Conservation (phyloP, 2,797 vertebrate genomes). For the Gymnocypris eckloni region DNA sequence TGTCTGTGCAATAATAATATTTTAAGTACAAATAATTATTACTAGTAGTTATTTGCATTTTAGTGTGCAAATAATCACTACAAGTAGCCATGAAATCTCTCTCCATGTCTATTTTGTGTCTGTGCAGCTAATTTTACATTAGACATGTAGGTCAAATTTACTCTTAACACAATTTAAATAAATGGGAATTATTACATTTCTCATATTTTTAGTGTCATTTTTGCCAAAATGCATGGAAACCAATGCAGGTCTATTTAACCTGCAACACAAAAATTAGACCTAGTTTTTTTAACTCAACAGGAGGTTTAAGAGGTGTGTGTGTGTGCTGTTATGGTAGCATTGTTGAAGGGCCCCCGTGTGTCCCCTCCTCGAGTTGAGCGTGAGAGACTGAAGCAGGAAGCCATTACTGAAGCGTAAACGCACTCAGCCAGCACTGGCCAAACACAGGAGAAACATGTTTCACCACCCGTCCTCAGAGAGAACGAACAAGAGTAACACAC, state of each 20-base stretch:
- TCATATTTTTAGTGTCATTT: not conserved
- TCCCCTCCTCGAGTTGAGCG: constrained; percentile 62
- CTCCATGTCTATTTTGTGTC: not conserved
- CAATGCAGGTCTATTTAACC: not conserved
- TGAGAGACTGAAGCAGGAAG: constrained; percentile 76
- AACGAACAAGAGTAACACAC: constrained; percentile 52
- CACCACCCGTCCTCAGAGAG: constrained; percentile 49
- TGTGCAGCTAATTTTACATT: not conserved
- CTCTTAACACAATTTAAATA: not conserved
- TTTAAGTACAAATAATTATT: not conserved
- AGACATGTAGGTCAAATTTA: not conserved
- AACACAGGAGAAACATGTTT: constrained; percentile 75
- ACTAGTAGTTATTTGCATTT: not conserved
- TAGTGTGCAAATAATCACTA: not conserved
- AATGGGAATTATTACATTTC: not conserved
- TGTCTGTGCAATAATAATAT: not conserved
- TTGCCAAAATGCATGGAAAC: not conserved
- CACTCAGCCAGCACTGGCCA: constrained; percentile 74
- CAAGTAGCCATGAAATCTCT: not conserved
- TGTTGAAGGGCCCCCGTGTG: constrained; percentile 53
- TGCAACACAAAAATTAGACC: not conserved
- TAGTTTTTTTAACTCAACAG: not conserved
- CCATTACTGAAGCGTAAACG: constrained; percentile 77
- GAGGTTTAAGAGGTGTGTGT: not conserved
- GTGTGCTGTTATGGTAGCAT: constrained; percentile 32